Base-by-base conservation (phyloP, 2,797 vertebrate genomes). In the Microchirus variegatus region DNA sequence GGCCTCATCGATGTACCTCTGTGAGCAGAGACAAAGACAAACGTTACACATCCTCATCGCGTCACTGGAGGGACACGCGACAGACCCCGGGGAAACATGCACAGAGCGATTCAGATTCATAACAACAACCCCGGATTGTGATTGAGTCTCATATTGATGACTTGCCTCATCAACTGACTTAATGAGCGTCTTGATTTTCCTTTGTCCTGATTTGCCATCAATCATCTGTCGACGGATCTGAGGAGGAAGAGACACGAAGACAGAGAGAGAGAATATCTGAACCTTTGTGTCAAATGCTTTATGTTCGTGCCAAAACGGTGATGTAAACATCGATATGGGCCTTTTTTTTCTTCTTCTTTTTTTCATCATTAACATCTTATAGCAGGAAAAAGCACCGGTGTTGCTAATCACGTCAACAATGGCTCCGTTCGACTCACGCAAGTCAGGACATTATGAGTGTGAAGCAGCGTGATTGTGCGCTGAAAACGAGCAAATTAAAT, bases 151-250 rank as follows among this genome's bases (percentile, higher is more conserved):
- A 73, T 75, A 87, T 78, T 78, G 82, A 78, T 83, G 84, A 90
- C 91, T 94, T 94, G 96, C 97, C 97, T 99, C 95, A 5, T 99
- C 97, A 87, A 95, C 88, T 50, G 97, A 99, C 86, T 99, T 99
- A 91, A 98, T 92, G 83, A 98, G 88, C 0, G 97, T 97, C 87
- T 92, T 95, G 92, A 99, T 95, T 92, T 93, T 95, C 80, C 73
- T 95, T 86, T 96, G 95, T 61, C 95, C 96, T 0, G 91, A 83
- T 47, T 89, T 92, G 45, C 96, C 95, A 73, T 99, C 96, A 64
- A 99, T 99, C 97, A 99, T 99, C 81, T 91, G 94, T 60, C 94
- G 93, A 7, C 97, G 95, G 78, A 99, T 99, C 97, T 99, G 85
- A 49, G 72, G 56, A 43, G 4, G 45, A 36, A 53, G 44, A 46